Conservation (phyloP, 2,888 invertebrate genomes). For the Philereme transversata region DNA sequence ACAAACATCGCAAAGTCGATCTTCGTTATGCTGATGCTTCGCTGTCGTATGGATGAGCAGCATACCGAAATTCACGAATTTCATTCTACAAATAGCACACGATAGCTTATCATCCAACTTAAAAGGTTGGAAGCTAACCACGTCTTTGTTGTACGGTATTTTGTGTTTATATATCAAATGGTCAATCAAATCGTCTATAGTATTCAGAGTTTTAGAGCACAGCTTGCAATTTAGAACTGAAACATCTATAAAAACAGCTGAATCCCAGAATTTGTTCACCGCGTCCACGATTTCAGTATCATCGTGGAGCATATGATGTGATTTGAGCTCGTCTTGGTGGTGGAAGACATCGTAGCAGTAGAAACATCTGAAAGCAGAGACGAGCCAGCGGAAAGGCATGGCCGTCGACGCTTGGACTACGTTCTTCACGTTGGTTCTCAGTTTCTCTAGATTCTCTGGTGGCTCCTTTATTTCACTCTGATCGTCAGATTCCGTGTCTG, state of each 20-base stretch:
- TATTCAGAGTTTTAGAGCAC: conserved; percentile 30
- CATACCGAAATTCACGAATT: conserved; percentile 12
- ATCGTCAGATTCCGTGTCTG: conserved; percentile 1
- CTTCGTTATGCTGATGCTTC: conserved; percentile 12
- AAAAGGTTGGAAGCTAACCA: conserved; percentile 30
- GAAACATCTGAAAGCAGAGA: conserved; percentile 49
- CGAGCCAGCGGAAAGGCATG: conserved; percentile 51
- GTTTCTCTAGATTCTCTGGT: conserved; percentile 26
- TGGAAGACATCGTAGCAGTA: conserved; percentile 51
- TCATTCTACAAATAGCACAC: conserved; percentile 15
- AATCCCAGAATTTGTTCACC: conserved; percentile 43
- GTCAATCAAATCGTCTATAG: conserved; percentile 38
- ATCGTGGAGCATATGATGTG: conserved; percentile 40
- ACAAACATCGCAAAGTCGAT: conserved; percentile 31
- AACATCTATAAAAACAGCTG: conserved; percentile 43
- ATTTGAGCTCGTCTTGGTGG: conserved; percentile 41
- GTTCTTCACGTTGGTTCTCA: conserved; percentile 49
- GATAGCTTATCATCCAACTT: conserved; percentile 16
- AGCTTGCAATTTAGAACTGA: conserved; percentile 42
- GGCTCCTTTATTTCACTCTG: conserved; percentile 27
- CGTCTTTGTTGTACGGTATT: conserved; percentile 33
- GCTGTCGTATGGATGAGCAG: conserved; percentile 18
- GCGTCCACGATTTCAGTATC: conserved; percentile 34
- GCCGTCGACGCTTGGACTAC: conserved; percentile 49
- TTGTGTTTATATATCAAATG: conserved; percentile 42